Base-by-base conservation (phyloP, 1,140 invertebrate species). In the Temnothorax curvispinosus region DNA sequence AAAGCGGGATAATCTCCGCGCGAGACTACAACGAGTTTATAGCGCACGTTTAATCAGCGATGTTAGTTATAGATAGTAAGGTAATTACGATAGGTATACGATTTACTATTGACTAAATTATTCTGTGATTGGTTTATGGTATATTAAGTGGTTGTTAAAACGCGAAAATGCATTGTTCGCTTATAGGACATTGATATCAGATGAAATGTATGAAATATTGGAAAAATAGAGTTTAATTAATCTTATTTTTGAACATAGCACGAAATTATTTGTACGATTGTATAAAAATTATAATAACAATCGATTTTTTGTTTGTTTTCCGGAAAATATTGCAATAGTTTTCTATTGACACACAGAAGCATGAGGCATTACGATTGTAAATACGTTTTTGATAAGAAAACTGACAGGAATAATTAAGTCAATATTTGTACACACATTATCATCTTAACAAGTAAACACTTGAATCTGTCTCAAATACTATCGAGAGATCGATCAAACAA, bases 1-100 rank as follows among this genome's bases (percentile, higher is more conserved):
- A 60, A 72, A 74, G 41, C 54, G n/a, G 67, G 69, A 75, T 84
- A 65, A 75, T 72, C 76, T 67, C 71, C 41, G 38, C 44, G 65
- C 78, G 64, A 85, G 87, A 89, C 56, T 82, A 38, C 75, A 71
- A 69, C 27, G 86, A 58, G 75, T 84, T 84, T 84, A 60, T 84
- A 84, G 69, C 54, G 54, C 52, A 11, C 72, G 81, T 88, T 89
- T 88, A 89, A 88, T 88, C 87, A 72, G 54, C 21, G 18, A 38
- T 18, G 52, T 78, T 78, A 56, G 81, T 86, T 88, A 89, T 78
- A 84, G 80, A 84, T 85, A 54, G 35, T 9, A 38, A 41, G 65
- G 62, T 89, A 89, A 88, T 85, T 87, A 71, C 71, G 27, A 65
- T 85, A 52, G 56, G 47, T 62, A 27, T 27, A 56, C 32, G 50